Evolutionary conservation across 1,140 invertebrate species (phyloP).

Genomic region (Tetramorium simillimum): DNA sequence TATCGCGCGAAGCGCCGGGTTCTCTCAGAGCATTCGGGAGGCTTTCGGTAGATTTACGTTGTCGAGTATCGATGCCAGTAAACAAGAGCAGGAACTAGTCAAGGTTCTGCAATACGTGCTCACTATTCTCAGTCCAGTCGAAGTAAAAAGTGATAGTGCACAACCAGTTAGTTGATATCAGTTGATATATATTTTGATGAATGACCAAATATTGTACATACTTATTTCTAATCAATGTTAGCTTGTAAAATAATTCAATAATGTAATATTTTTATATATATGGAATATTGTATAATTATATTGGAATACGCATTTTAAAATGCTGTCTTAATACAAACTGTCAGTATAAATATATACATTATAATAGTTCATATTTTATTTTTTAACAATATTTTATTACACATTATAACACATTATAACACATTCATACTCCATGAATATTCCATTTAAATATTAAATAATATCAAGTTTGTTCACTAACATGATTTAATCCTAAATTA

Average conservation of each 20-base stretch:
- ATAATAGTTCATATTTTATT: background rate
- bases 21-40: slow-evolving; percentile 78
- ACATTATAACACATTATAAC: too few relatives aligned
- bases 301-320: background rate
- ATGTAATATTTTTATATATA: slow-evolving; percentile 20
- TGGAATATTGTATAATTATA: background rate
- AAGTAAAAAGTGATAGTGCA: slow-evolving; percentile 32
- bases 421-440: background rate
- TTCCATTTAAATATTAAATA: background rate
- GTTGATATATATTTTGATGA: background rate
- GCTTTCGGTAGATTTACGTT: slow-evolving; percentile 77
- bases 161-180: background rate
- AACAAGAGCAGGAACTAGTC: slow-evolving; percentile 75
- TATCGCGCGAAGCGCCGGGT: slow-evolving; percentile 78
- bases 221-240: background rate
- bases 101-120: slow-evolving; percentile 80
- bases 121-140: slow-evolving; percentile 73
- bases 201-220: slow-evolving; percentile 14
- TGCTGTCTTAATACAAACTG: background rate
- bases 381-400: background rate
- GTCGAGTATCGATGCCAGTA: slow-evolving; percentile 58
- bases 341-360: background rate
- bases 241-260: slow-evolving; percentile 1
- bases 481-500: too few relatives aligned
- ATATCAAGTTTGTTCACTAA: background rate